These are phyloP conservation scores for Ranitomeya variabilis DNA, from an alignment of 2,113 vertebrate genomes.

Conservation along the genomic window DNA sequence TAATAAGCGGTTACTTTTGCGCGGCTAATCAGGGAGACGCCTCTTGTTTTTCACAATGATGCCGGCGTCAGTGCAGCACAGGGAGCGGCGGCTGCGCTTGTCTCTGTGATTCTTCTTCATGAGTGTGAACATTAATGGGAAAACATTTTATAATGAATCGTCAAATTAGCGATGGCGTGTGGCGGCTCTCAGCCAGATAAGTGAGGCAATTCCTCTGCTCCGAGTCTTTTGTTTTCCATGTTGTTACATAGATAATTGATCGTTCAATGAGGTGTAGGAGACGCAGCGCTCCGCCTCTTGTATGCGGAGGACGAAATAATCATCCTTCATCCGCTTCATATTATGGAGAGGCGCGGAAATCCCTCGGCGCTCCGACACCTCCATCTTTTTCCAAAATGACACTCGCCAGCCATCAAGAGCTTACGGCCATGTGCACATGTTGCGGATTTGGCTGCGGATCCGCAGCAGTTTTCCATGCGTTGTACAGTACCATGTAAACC, in stretches of 20 bases:
- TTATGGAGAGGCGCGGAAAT: neutral
- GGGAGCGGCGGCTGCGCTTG: constrained; percentile 12
- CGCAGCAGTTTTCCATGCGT: no score
- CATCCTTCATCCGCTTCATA: neutral
- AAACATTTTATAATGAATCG: constrained; percentile 54
- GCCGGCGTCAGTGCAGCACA: constrained; percentile 20
- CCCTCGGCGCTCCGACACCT: neutral
- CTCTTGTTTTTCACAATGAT: constrained; percentile 39
- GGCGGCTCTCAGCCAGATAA: constrained; percentile 36
- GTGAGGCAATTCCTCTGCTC: constrained; percentile 10
- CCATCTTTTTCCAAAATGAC: neutral
- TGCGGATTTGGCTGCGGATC: no score
- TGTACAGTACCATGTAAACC: no score
- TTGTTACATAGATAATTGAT: constrained; percentile 44
- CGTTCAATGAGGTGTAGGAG: constrained; percentile 14
- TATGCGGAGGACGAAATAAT: neutral
- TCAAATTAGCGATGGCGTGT: constrained; percentile 47
- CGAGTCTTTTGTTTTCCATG: constrained; percentile 21
- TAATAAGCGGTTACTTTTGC: constrained; percentile 39
- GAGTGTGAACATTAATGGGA: constrained; percentile 48
- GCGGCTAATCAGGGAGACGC: constrained; percentile 34
- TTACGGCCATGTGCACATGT: no score
- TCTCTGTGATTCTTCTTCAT: constrained; percentile 43
- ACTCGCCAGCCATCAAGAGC: no score
- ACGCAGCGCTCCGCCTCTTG: neutral